Base-by-base conservation (phyloP, 2,113 vertebrate species). In the Hemiprocne comata region DNA sequence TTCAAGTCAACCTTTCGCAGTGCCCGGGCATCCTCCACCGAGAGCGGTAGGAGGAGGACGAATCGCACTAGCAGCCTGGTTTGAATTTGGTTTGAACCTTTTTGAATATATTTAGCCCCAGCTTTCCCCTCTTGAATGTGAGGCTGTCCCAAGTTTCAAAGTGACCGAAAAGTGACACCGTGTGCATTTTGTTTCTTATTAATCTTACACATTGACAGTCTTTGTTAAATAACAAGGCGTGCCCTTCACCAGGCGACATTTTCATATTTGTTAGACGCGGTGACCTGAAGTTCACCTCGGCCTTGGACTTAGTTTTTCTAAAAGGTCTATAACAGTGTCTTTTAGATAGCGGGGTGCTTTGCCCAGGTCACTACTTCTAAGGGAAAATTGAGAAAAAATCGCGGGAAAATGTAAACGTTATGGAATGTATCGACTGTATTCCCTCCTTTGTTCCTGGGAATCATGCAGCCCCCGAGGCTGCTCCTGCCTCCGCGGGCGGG, bases 221-320 rank as follows among this genome's bases (percentile, higher is more conserved):
- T 99, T 99, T 99, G 99, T 99, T 99, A 99, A 99, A 99, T 99
- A 99, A 99, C 99, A 99, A 99, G 99, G 99, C 99, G 98, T 98
- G 98, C 98, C 98, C 98, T 98, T 98, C 98, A 99, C 98, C 98
- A 98, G 98, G 99, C 98, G 98, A 99, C 99, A 99, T 99, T 99
- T 99, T 99, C 99, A 99, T 99, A 99, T 99, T 99, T 99, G 99
- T 99, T 99, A 99, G 99, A 99, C 99, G 98, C 98, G 97, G 97
- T 99, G 99, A 99, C 99, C 99, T 99, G 98, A 98, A 98, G 98
- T 99, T 99, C 99, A 99, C 99, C 99, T 99, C 99, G 98, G 98
- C 99, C 99, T 99, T 99, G 99, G 99, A 99, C 99, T 99, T 99
- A 98, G 98, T 98, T 96, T 98, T 98, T 98, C 97, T 98, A 97